Evolutionary conservation across 1,140 invertebrate genomes (phyloP), one percentile per base, ranked within the genome.

Genomic region (Drosophila nannoptera): DNA sequence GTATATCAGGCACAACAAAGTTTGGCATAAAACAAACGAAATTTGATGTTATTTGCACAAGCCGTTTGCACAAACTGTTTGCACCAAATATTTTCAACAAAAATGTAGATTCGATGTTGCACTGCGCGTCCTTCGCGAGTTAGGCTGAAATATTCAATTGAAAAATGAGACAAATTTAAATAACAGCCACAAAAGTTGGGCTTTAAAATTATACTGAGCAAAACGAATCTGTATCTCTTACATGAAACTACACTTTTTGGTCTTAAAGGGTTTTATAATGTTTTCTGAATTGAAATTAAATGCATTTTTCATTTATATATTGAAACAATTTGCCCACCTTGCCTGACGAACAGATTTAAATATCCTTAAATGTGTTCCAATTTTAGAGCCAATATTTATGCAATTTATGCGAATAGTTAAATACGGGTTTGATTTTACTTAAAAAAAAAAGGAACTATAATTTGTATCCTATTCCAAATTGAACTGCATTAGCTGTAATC

Each of bases 331-430:
- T 50, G 31, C 68, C 68, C 68, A 70, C 68, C 68, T 70, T 59
- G 62, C 40, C 36, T 35, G 45, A 48, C 33, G 22, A 35, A 67
- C 55, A 54, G 46, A 22, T 59, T 52, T 38, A 12, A 59, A 70
- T 66, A 70, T 70, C 62, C 54, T 69, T 53, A 22, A 59, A 66
- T 70, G 68, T 70, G 62, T 70, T 70, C 68, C 62, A 66, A 42
- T 66, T 69, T 65, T 59, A 65, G 54, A 56, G 42, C 29, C 22
- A 31, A 49, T 42, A 45, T 29, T 52, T 55, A 42, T 53, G 40
- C 40, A 50, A 31, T 16, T 6, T 9, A 14, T 16, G 14, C 14
- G 9, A 45, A 16, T 8, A 45, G 8, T 45, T 4, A 22, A 22
- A 22, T 2, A 22, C 22, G 22, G 22, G 22, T 22, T 22, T 22